Conservation (phyloP, 2,888 invertebrate genomes). For the Thereva unica region DNA sequence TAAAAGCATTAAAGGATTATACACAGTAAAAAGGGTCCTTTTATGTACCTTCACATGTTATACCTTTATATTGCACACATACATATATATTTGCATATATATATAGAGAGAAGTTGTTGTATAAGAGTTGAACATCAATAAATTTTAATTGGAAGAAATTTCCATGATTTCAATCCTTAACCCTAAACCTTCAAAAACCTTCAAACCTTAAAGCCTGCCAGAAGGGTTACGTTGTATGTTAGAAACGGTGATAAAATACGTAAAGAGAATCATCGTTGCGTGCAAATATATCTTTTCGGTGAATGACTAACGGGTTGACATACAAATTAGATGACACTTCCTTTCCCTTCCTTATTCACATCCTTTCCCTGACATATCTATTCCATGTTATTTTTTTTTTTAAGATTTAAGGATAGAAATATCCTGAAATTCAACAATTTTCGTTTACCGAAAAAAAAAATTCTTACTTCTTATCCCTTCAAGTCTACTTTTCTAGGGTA, state of each 20-base stretch:
- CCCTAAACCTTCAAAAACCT: background rate
- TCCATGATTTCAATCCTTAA: conserved; percentile 17
- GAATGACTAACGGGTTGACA: conserved; percentile 25
- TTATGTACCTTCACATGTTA: background rate
- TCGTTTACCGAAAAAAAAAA: too few species aligned
- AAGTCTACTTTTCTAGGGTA: too few species aligned
- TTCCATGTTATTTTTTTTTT: conserved; percentile 7
- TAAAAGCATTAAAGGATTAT: too few species aligned
- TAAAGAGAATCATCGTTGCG: conserved; percentile 22
- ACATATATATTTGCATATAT: background rate
- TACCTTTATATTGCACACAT: background rate
- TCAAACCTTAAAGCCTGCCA: background rate
- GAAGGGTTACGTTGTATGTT: background rate
- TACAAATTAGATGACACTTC: conserved; percentile 17
- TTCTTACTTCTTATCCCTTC: too few species aligned
- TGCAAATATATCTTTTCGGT: conserved; percentile 22
- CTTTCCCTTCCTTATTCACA: background rate
- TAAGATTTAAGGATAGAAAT: too few species aligned
- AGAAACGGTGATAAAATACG: conserved; percentile 16
- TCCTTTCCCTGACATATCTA: conserved; percentile 3
- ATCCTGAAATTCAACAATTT: too few species aligned
- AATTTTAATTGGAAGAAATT: conserved; percentile 31
- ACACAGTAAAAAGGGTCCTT: too few species aligned
- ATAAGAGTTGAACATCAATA: conserved; percentile 26
- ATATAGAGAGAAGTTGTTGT: background rate